These are phyloP conservation scores for Cephus pygmeus DNA, from an alignment of 2,888 invertebrate genomes.

Conservation along the genomic window DNA sequence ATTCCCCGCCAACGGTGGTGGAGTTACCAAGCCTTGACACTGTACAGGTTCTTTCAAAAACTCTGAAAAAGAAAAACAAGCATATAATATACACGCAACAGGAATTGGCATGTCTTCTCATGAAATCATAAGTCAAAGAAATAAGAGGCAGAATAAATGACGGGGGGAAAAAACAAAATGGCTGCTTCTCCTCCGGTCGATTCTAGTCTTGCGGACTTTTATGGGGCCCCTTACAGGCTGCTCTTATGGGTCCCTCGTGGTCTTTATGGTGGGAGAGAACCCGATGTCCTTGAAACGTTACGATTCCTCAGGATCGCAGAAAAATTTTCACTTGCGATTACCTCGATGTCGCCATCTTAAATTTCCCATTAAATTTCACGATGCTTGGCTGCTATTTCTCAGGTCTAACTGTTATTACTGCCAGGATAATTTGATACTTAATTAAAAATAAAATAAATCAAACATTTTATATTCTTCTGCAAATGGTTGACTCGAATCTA, in stretches of 20 bases:
- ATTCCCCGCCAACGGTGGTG: constrained; percentile 83
- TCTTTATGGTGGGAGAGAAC: neutral
- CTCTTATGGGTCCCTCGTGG: neutral
- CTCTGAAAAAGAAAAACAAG: neutral
- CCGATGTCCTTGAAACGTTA: neutral
- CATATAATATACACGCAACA: neutral
- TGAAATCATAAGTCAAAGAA: neutral
- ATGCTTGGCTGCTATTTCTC: neutral
- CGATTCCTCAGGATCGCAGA: neutral
- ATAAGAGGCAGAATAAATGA: neutral
- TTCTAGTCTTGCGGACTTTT: neutral
- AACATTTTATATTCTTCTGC: neutral
- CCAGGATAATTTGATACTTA: neutral
- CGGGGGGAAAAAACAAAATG: neutral
- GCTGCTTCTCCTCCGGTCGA: neutral
- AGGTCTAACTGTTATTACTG: neutral
- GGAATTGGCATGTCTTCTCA: neutral
- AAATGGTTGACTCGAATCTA: neutral
- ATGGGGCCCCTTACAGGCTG: neutral
- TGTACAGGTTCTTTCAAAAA: neutral
- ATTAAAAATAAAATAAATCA: neutral
- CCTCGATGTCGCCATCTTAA: neutral
- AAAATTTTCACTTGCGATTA: neutral
- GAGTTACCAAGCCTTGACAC: constrained; percentile 80
- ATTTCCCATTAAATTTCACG: neutral